Evolutionary conservation across 2,797 vertebrate genomes (phyloP).

Genomic region (Scarus forsteni): DNA sequence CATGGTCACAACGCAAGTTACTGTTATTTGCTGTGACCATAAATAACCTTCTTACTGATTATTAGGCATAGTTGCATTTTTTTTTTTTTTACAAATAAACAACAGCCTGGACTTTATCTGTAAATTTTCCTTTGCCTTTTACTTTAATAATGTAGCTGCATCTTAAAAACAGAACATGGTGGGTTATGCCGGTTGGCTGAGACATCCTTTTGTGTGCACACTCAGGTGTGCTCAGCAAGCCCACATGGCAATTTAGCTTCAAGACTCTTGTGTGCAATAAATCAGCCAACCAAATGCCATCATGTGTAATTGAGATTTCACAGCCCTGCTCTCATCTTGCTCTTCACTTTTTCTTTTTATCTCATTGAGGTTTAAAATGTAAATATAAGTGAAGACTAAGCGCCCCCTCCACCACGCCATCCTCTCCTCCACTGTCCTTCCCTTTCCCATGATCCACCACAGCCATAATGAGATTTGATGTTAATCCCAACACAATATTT

Average conservation of each 20-base stretch:
- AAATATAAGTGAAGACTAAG: slow-evolving; percentile 26
- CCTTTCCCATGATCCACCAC: slow-evolving; percentile 42
- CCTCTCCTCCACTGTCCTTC: slow-evolving; percentile 18
- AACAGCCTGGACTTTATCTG: no score
- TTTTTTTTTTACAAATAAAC: no score
- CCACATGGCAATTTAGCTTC: slow-evolving; percentile 28
- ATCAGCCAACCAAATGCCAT: slow-evolving; percentile 30
- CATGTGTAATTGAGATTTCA: slow-evolving; percentile 71
- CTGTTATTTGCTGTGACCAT: no score
- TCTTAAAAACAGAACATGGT: neutral
- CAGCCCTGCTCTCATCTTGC: slow-evolving; percentile 43
- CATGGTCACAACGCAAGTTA: no score
- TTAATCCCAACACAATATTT: slow-evolving; percentile 83
- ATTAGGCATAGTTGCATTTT: no score
- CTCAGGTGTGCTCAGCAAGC: slow-evolving; percentile 14
- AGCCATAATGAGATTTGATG: slow-evolving; percentile 80
- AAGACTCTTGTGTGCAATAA: slow-evolving; percentile 23
- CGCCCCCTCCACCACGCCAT: neutral
- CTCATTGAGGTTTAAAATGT: slow-evolving; percentile 21
- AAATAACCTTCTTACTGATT: no score
- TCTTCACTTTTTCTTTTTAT: slow-evolving; percentile 2
- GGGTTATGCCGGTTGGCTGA: neutral
- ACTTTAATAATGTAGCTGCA: no score
- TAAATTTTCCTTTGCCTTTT: no score
- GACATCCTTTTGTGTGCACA: neutral